A percentile compares a stretch with the other conserved stretches of the same genome.
phyloP scores from a whole-genome alignment of 2,888 invertebrate species.

The Napeogenes inachia region DNA sequence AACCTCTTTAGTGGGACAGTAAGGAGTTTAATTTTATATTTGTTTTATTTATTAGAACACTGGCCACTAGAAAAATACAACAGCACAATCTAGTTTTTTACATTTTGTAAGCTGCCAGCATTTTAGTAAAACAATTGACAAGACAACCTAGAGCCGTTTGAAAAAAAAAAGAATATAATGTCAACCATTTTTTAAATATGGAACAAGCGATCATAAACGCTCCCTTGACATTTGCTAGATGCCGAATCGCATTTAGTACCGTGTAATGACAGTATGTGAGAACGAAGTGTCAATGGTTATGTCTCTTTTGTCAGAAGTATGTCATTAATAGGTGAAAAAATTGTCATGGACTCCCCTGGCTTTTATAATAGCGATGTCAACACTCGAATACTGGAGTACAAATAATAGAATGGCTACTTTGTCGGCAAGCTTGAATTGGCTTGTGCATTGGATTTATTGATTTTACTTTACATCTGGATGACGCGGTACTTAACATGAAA shows the following conservation, averaged over 20 bases:
- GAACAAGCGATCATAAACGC: conserved; percentile 13
- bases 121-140: not conserved
- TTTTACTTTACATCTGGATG: conserved; percentile 41
- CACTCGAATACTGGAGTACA: conserved; percentile 70
- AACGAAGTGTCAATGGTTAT: conserved; percentile 67
- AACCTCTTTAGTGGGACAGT: too few species aligned
- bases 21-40: too few species aligned
- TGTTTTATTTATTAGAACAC: too few species aligned
- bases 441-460: conserved; percentile 56
- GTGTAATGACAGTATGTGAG: conserved; percentile 72
- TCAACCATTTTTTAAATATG: not conserved
- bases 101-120: conserved; percentile 1
- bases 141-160: not conserved
- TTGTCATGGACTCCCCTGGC: conserved; percentile 63
- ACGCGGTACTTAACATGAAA: conserved; percentile 11
- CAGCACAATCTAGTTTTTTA: not conserved
- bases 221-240: conserved; percentile 26
- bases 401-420: conserved; percentile 68
- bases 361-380: conserved; percentile 74
- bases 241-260: conserved; percentile 57
- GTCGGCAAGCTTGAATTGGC: conserved; percentile 59
- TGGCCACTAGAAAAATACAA: too few species aligned
- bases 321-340: conserved; percentile 68
- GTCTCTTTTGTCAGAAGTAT: conserved; percentile 69
- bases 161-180: conserved; percentile 3